A percentile compares a stretch with the other conserved stretches of the same genome.
Conservation (phyloP, 2,888 invertebrate genomes). For the Thalpophila matura region DNA sequence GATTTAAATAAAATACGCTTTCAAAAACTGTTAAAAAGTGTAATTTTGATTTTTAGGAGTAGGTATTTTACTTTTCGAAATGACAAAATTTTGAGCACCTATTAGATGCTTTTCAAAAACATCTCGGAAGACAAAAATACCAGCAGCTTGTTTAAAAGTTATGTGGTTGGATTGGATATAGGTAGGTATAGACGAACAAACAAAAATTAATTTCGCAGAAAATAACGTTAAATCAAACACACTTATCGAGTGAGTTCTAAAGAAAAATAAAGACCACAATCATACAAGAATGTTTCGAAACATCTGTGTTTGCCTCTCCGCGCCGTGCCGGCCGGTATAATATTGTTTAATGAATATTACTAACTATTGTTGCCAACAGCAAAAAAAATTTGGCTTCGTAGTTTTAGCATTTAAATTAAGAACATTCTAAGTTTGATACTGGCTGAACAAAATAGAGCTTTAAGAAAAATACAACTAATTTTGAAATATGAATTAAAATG, state of each 20-base stretch:
- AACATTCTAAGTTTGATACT: not conserved
- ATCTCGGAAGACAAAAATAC: not conserved
- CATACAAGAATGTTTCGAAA: slow-evolving; percentile 38
- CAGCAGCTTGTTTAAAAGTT: not conserved
- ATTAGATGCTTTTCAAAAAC: no score
- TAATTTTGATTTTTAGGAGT: no score
- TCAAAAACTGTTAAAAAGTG: no score
- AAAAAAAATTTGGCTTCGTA: not conserved
- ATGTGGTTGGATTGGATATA: no score
- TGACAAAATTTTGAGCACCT: no score
- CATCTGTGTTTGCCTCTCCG: slow-evolving; percentile 53
- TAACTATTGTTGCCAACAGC: slow-evolving; percentile 3
- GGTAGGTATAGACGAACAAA: not conserved
- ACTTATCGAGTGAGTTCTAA: slow-evolving; percentile 38
- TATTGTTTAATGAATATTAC: slow-evolving; percentile 5
- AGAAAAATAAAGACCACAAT: slow-evolving; percentile 30
- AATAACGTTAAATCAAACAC: slow-evolving; percentile 9
- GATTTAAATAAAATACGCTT: no score
- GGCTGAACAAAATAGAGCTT: not conserved
- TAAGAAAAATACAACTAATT: not conserved
- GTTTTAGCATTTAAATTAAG: not conserved
- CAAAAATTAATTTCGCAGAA: slow-evolving; percentile 29
- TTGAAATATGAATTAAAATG: not conserved
- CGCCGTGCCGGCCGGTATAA: not conserved
- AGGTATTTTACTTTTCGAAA: no score